Percentiles rank a stretch among this genome's conserved stretches.
phyloP scores from a whole-genome alignment of 2,113 vertebrate genomes.

The Arothron firmamentum region DNA sequence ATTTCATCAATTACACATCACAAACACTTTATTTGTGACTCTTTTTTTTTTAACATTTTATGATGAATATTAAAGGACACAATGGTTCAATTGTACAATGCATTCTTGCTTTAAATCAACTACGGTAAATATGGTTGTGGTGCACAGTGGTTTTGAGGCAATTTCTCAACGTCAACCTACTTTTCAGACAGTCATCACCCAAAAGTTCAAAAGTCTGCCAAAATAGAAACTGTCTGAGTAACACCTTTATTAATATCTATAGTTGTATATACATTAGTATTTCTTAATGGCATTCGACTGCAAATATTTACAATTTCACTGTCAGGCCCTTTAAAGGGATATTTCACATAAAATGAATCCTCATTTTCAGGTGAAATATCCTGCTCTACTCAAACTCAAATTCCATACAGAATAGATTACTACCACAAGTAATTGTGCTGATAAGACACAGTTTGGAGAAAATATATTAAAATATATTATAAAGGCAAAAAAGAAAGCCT shows the following conservation, averaged over 20 bases:
- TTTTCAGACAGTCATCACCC: slow-evolving; percentile 50
- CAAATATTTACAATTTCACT: slow-evolving; percentile 64
- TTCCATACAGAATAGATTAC: slow-evolving; percentile 60
- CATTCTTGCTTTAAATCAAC: slow-evolving; percentile 55
- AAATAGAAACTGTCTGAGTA: slow-evolving; percentile 41
- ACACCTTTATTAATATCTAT: slow-evolving; percentile 11
- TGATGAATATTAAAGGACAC: slow-evolving; percentile 56
- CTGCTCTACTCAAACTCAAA: slow-evolving; percentile 4
- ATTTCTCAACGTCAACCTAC: too few species aligned
- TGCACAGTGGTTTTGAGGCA: slow-evolving; percentile 44
- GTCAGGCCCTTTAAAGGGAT: slow-evolving; percentile 21
- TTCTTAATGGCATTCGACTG: slow-evolving; percentile 56
- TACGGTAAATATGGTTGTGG: slow-evolving; percentile 41
- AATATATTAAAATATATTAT: slow-evolving; percentile 6
- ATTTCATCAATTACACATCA: slow-evolving; percentile 75
- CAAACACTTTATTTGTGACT: slow-evolving; percentile 70
- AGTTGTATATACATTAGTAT: slow-evolving; percentile 39
- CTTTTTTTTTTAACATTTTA: slow-evolving; percentile 61
- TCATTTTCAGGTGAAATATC: background rate
- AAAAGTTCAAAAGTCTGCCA: slow-evolving; percentile 43
- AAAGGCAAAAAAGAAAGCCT: slow-evolving; percentile 31
- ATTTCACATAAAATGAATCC: background rate
- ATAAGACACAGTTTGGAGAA: slow-evolving; percentile 43
- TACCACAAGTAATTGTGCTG: slow-evolving; percentile 63
- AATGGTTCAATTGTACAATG: slow-evolving; percentile 71